These are phyloP conservation scores for Labeo calbasu DNA, from an alignment of 2,797 vertebrate species.

Conservation along the genomic window DNA sequence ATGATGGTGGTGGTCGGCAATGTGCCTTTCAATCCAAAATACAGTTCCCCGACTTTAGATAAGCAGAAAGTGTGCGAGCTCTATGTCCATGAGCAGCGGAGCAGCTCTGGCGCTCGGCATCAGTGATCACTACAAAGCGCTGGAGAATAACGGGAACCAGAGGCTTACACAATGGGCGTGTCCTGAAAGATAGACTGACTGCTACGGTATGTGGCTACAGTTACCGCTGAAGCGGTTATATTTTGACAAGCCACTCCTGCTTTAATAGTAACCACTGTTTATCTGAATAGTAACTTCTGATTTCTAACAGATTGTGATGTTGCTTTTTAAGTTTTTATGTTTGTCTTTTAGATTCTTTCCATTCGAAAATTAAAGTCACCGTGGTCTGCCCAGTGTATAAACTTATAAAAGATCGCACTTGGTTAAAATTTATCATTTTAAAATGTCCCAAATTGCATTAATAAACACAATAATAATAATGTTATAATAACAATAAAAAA, in stretches of 20 bases:
- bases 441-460: not conserved
- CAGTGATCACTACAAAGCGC: not conserved
- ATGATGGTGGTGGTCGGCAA: not conserved
- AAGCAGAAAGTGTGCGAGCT: not conserved
- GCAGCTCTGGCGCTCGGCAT: not conserved
- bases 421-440: not conserved
- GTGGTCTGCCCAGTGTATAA: not conserved
- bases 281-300: not conserved
- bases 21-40: conserved; percentile 8
- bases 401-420: not conserved
- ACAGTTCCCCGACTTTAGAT: not conserved
- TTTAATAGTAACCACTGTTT: not conserved
- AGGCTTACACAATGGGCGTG: conserved; percentile 49
- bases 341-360: not conserved
- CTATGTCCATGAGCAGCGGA: conserved; percentile 11
- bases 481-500: not conserved
- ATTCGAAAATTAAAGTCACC: not conserved
- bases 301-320: not conserved
- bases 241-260: not conserved
- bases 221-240: not conserved
- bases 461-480: not conserved
- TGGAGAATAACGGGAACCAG: conserved; percentile 35
- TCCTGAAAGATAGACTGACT: conserved; percentile 14
- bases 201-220: not conserved
- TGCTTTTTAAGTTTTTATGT: not conserved